These are phyloP conservation scores for Lasioglossum baleicum DNA, from an alignment of 1,140 invertebrate genomes.

Conservation along the genomic window DNA sequence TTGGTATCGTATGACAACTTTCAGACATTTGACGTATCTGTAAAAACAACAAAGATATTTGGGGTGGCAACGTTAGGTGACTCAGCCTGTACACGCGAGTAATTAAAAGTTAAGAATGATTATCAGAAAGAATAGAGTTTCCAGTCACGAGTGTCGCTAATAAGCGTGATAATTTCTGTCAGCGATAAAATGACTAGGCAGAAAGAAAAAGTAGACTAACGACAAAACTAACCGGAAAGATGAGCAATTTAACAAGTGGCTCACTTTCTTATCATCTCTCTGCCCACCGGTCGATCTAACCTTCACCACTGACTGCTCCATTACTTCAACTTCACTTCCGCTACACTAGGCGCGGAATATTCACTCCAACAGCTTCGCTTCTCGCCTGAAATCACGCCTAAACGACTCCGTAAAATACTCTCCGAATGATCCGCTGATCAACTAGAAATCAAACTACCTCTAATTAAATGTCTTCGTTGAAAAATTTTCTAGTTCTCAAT, in stretches of 20 bases:
- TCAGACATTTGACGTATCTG: no score
- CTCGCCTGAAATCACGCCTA: background rate
- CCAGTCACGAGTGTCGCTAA: background rate
- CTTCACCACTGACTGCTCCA: conserved; percentile 41
- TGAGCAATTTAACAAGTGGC: conserved; percentile 18
- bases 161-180: background rate
- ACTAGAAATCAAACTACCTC: no score
- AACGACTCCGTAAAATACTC: background rate
- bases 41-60: no score
- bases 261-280: conserved; percentile 45
- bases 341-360: conserved; percentile 36
- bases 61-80: no score
- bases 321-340: conserved; percentile 50
- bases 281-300: conserved; percentile 32
- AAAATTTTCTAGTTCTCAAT: no score
- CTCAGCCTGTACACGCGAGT: no score
- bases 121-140: no score
- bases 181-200: background rate
- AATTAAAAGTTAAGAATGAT: no score
- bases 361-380: background rate
- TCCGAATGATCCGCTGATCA: no score
- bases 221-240: conserved; percentile 22
- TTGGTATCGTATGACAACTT: no score
- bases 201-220: background rate
- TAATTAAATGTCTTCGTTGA: no score